Conservation (phyloP, 2,797 vertebrate genomes). For the Cyclopterus lumpus region DNA sequence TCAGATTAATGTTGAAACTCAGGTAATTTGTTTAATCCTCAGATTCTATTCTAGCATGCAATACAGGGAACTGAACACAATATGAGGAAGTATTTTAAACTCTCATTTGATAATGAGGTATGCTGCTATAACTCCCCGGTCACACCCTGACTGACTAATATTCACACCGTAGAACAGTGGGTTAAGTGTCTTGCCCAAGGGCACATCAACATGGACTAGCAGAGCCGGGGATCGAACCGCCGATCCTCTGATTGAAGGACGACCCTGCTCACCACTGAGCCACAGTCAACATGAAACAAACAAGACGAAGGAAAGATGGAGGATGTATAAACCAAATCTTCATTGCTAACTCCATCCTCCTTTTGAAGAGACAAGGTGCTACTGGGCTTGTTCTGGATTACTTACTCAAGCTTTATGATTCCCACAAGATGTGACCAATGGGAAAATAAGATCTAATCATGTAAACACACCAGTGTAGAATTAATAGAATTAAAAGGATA, state of each 20-base stretch:
- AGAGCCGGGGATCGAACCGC: too few relatives aligned
- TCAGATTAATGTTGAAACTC: background rate
- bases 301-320: background rate
- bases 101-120: background rate
- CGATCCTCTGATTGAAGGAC: too few relatives aligned
- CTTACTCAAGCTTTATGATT: background rate
- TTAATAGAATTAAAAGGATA: too few relatives aligned
- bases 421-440: background rate
- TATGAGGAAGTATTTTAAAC: background rate
- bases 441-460: background rate
- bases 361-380: too few relatives aligned
- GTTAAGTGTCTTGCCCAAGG: too few relatives aligned
- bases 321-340: too few relatives aligned
- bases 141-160: too few relatives aligned
- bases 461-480: background rate
- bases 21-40: background rate
- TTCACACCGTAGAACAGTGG: too few relatives aligned
- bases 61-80: background rate
- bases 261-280: too few relatives aligned
- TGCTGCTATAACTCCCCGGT: background rate
- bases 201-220: too few relatives aligned
- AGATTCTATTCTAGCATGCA: background rate
- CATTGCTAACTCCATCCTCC: too few relatives aligned
- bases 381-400: background rate
- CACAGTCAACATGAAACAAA: too few relatives aligned